phyloP scores from a whole-genome alignment of 2,797 vertebrate genomes.

The Streptopelia turtur region DNA sequence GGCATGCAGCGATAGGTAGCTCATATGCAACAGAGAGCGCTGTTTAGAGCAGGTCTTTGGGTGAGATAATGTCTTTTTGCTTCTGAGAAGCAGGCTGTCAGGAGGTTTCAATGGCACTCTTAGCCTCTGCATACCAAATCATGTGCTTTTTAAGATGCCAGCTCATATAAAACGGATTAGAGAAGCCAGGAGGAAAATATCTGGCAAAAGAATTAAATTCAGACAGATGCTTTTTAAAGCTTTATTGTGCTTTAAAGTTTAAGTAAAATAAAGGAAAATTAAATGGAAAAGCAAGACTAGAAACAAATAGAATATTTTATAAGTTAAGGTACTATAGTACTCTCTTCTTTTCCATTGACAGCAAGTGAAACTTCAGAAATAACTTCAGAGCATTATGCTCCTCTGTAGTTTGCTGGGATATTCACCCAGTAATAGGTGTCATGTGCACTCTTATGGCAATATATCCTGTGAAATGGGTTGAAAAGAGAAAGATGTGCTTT shows the following conservation, averaged over 20 bases:
- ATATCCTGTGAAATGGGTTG: background rate
- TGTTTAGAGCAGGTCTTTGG: background rate
- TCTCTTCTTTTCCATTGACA: background rate
- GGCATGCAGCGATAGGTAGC: background rate
- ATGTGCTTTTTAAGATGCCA: background rate
- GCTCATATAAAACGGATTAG: background rate
- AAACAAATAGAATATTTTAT: background rate
- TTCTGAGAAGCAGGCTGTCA: conserved; percentile 2
- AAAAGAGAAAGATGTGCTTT: background rate
- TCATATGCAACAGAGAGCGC: background rate
- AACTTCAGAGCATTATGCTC: background rate
- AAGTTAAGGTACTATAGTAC: background rate
- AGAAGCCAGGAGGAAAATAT: background rate
- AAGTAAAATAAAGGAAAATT: background rate
- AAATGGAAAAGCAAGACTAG: background rate
- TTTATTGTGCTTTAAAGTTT: background rate
- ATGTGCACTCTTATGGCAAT: background rate
- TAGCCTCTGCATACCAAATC: conserved; percentile 14
- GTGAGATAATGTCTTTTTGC: background rate
- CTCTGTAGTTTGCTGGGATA: background rate
- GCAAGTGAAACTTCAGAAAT: background rate
- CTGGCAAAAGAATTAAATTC: background rate
- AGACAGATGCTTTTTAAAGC: background rate
- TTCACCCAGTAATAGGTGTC: background rate
- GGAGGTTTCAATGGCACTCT: background rate